Base-by-base conservation (phyloP, 1,140 invertebrate genomes). In the Zaprionus inermis region DNA sequence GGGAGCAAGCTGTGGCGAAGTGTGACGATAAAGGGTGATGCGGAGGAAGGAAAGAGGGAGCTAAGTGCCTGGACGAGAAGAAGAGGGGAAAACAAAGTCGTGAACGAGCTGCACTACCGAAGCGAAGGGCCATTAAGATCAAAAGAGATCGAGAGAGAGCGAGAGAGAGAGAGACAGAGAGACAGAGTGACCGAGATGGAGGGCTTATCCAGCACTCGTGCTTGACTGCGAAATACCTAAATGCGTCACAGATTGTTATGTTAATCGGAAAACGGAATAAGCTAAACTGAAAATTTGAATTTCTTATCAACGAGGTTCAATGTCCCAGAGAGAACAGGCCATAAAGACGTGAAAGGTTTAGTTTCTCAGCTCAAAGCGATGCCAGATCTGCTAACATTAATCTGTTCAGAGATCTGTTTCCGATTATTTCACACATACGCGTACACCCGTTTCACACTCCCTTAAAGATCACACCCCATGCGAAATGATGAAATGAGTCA, bases 281-380 rank as follows among this genome's bases (percentile, higher is more conserved):
- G 44, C 60, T 56, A 44, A 6, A 41, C n/a, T 14, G 4, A 4
- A 30, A 54, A 65, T 65, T 65, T 32, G 38, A 65, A 65, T 65
- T 30, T 65, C 63, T 56, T 65, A 65, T 56, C 52, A 65, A n/a
- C 5, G 51, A n/a, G 51, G 69, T 66, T 64, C 68, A 71, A 71
- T 56, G 64, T 12, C 36, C 55, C 12, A 12, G 1, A 24, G 16
- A 54, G 44, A 32, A 32, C 7, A 32, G 30, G 4, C 30, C 9
- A 4, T 10, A 7, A 0, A 32, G 30, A 32, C 24, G 24, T 28
- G 24, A 3, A 5, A 46, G 16, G 7, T 16, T 46, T 20, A 28
- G 44, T 12, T 49, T 49, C 41, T n/a, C n/a, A n/a, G n/a, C n/a
- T n/a, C n/a, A n/a, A n/a, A n/a, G n/a, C n/a, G n/a, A n/a, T n/a